Evolutionary conservation across 2,797 vertebrate genomes (phyloP).

Genomic region (Arctocebus calabarensis): DNA sequence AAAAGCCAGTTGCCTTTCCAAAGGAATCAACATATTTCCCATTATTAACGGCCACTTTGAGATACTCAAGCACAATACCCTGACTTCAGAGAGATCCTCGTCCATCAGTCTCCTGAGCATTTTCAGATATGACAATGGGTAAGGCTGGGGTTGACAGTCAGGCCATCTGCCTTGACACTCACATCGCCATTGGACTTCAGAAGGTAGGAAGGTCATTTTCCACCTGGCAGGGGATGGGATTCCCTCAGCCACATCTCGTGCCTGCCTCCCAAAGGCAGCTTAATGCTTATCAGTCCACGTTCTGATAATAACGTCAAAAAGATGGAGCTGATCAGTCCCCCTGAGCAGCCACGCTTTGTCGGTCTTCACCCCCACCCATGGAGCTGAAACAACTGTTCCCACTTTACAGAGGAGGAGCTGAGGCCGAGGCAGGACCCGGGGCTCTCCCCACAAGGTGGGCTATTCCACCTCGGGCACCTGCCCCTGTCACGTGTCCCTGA

Average conservation of each 20-base stretch:
- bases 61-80: not conserved
- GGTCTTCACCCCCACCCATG: rapidly evolving
- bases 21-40: not conserved
- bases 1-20: not conserved
- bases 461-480: not conserved
- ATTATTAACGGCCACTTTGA: not conserved
- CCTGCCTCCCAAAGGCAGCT: not conserved
- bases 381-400: not conserved
- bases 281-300: not conserved
- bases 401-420: not conserved
- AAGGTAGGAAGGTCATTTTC: too few species aligned
- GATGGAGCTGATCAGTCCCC: not conserved
- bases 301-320: not conserved
- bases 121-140: not conserved
- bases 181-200: not conserved
- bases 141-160: too few species aligned
- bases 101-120: not conserved
- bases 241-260: not conserved
- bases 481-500: rapidly evolving
- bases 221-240: not conserved
- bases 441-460: not conserved
- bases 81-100: not conserved
- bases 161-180: not conserved
- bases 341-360: not conserved
- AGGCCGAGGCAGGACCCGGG: not conserved